Evolutionary conservation across 2,888 invertebrate species (phyloP).

Genomic region (Zhengitettix transpicula): DNA sequence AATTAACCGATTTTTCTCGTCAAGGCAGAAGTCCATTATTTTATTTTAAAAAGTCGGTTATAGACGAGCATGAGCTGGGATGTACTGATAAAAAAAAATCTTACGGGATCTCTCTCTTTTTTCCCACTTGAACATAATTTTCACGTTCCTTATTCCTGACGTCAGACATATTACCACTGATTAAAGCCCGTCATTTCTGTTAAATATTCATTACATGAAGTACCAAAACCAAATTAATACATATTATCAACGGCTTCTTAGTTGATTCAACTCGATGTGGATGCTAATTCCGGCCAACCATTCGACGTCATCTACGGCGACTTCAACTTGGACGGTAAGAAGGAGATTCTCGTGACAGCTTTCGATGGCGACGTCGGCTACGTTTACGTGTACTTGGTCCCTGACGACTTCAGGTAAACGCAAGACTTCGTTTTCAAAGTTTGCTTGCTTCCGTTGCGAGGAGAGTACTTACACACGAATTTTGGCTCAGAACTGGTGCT

Average conservation of each 20-base stretch:
- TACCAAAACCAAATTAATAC: neutral
- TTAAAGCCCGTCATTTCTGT: too few relatives aligned
- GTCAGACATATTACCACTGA: too few relatives aligned
- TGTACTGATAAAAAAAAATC: too few relatives aligned
- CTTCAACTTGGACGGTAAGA: slow-evolving; percentile 17
- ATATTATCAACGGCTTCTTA: neutral
- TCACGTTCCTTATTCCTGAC: too few relatives aligned
- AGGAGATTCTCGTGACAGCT: slow-evolving; percentile 17
- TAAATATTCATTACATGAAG: too few relatives aligned
- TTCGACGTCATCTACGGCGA: slow-evolving; percentile 18
- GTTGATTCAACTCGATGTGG: neutral
- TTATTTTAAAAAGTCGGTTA: too few relatives aligned
- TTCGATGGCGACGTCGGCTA: slow-evolving; percentile 15
- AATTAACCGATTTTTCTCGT: too few relatives aligned
- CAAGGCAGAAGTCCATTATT: too few relatives aligned
- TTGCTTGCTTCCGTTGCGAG: neutral
- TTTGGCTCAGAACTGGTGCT: slow-evolving; percentile 4
- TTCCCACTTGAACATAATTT: too few relatives aligned
- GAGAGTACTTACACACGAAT: neutral
- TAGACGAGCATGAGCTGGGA: too few relatives aligned
- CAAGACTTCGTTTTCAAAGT: neutral
- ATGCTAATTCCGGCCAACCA: slow-evolving; percentile 14
- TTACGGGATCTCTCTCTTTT: too few relatives aligned
- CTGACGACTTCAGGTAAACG: slow-evolving; percentile 15
- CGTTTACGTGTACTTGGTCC: slow-evolving; percentile 16